Evolutionary conservation across 2,888 invertebrate species (phyloP).

Genomic region (Scaeva pyrastri): DNA sequence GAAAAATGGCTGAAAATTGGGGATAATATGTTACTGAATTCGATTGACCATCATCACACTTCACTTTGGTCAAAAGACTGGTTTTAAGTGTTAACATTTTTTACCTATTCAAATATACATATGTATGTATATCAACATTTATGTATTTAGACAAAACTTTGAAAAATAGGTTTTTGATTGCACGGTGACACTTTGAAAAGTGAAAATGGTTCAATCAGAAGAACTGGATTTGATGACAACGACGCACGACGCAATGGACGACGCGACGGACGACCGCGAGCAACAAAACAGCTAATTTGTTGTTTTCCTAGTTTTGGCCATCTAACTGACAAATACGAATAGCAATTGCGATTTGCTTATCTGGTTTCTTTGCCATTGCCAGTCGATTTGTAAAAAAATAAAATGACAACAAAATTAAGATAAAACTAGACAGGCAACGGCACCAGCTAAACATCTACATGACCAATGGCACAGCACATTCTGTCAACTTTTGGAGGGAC

Average conservation of each 20-base stretch:
- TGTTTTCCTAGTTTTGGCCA: conserved; percentile 22
- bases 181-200: conserved; percentile 61
- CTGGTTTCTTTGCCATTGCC: conserved; percentile 14
- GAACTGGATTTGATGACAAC: conserved; percentile 49
- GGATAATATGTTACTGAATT: conserved; percentile 58
- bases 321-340: conserved; percentile 19
- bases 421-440: background rate
- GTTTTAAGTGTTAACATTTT: conserved; percentile 55
- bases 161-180: conserved; percentile 63
- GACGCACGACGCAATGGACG: background rate
- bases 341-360: conserved; percentile 35
- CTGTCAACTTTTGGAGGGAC: too few species aligned
- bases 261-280: background rate
- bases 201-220: conserved; percentile 67
- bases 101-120: too few species aligned
- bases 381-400: background rate
- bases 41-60: conserved; percentile 57
- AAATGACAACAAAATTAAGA: conserved; percentile 38
- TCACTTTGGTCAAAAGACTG: conserved; percentile 22
- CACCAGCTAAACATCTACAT: too few species aligned
- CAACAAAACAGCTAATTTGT: conserved; percentile 11
- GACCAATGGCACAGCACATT: too few species aligned
- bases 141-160: conserved; percentile 40
- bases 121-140: too few species aligned
- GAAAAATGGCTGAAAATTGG: conserved; percentile 33